phyloP scores from a whole-genome alignment of 2,113 vertebrate genomes.

The Gasterosteus aculeatus region DNA sequence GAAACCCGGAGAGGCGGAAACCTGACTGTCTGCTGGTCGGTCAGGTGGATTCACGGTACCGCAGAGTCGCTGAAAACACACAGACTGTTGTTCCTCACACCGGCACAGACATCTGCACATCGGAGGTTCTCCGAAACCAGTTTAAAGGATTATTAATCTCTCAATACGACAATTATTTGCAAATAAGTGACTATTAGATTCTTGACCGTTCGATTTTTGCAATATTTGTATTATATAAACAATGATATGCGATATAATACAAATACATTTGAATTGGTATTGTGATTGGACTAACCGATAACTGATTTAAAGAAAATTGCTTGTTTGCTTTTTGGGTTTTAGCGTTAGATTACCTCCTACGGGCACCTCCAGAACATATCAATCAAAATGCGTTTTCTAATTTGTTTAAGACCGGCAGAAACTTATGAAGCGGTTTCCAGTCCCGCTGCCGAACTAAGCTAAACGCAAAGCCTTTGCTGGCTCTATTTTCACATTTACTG shows the following conservation, averaged over 20 bases:
- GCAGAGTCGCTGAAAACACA: neutral
- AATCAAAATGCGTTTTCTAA: neutral
- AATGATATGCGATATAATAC: neutral
- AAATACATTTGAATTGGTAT: neutral
- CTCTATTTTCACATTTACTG: neutral
- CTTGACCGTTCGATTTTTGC: neutral
- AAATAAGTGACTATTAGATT: neutral
- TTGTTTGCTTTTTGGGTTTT: neutral
- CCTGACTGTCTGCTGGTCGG: neutral
- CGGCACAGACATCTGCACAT: no score
- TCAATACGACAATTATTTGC: neutral
- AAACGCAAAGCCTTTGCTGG: neutral
- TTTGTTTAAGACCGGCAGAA: neutral
- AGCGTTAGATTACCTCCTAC: neutral
- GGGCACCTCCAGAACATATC: neutral
- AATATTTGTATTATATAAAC: neutral
- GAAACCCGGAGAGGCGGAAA: slow-evolving; percentile 5
- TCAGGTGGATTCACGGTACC: neutral
- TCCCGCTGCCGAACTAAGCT: neutral
- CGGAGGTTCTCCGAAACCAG: no score
- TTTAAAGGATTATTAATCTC: neutral
- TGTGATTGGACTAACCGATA: neutral
- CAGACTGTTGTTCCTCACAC: no score
- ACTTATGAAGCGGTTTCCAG: neutral
- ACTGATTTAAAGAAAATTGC: neutral